Base-by-base conservation (phyloP, 1,140 invertebrate genomes). In the Parapsyche elsis region DNA sequence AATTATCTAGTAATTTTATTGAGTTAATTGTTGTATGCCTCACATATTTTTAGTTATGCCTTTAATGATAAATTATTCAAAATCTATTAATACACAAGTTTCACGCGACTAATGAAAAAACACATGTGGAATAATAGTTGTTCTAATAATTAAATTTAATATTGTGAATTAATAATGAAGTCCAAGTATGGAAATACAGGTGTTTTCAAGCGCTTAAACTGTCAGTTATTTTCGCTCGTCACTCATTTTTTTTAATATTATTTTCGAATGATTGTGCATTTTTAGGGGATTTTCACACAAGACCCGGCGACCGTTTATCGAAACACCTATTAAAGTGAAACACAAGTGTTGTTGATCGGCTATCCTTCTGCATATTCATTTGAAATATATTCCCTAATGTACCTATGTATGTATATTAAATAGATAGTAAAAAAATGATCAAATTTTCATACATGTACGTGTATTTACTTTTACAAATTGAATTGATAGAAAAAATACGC, bases 191-290 rank as follows among this genome's bases (percentile, higher is more conserved):
- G 24, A 57, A 24, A 59, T 76, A 76, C 74, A 76, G 74, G 74
- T 76, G 74, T 76, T 76, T 76, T 76, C 49, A 76, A 38, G 23
- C 74, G 44, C 44, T 76, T 76, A 38, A 61, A 76, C 74, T 76
- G 74, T 76, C 74, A 59, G 30, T 19, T 19, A 76, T 59, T 76
- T 76, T 59, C 23, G 44, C 49, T 59, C 16, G 74, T 76, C 74
- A 76, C 57, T 16, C 19, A 24, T 59, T 57, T 76, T 30, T 76
- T 76, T 77, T 38, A 0, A 21, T 73, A 73, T 67, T 67, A 7
- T 23, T 75, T 49, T 49, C 26, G 24, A 26, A 77, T 77, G 75
- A 77, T 46, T 38, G 59, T 64, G 75, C 75, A 64, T 24, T 61
- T 77, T 77, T 77, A 67, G 53, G 26, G 12, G 19, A 64, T 77